Evolutionary conservation across 2,797 vertebrate species (phyloP).

Genomic region (Myoxocephalus aenaeus): DNA sequence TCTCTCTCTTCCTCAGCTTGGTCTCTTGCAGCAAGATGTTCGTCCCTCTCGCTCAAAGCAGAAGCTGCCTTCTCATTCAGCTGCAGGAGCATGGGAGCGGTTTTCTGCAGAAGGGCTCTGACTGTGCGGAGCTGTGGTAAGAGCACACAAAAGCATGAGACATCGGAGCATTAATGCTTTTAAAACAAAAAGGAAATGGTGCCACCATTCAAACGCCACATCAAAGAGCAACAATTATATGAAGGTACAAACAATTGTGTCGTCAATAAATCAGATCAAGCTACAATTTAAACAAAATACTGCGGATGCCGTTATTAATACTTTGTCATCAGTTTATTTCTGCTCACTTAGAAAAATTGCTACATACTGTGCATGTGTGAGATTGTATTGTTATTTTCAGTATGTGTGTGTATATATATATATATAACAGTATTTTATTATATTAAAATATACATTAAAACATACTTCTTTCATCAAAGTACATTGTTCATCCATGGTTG

Average conservation of each 20-base stretch:
- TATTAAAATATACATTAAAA: not conserved
- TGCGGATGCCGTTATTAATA: not conserved
- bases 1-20: conserved; percentile 71
- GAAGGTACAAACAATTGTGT: not conserved
- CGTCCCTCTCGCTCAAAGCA: conserved; percentile 74
- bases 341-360: not conserved
- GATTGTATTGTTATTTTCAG: not conserved
- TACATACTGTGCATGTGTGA: not conserved
- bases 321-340: not conserved
- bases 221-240: not conserved
- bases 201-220: not conserved
- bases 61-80: conserved; percentile 80
- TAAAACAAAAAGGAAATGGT: not conserved
- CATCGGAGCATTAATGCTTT: not conserved
- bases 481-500: conserved; percentile 80
- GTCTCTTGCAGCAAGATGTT: conserved; percentile 64
- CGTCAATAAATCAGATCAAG: not conserved
- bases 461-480: conserved; percentile 75
- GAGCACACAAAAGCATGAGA: not conserved
- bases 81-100: conserved; percentile 71
- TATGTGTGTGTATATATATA: too few species aligned
- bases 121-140: conserved; percentile 71
- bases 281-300: not conserved
- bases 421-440: too few species aligned
- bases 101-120: conserved; percentile 74